Evolutionary conservation across 2,888 invertebrate species (phyloP).

Genomic region (Morpho helenor): DNA sequence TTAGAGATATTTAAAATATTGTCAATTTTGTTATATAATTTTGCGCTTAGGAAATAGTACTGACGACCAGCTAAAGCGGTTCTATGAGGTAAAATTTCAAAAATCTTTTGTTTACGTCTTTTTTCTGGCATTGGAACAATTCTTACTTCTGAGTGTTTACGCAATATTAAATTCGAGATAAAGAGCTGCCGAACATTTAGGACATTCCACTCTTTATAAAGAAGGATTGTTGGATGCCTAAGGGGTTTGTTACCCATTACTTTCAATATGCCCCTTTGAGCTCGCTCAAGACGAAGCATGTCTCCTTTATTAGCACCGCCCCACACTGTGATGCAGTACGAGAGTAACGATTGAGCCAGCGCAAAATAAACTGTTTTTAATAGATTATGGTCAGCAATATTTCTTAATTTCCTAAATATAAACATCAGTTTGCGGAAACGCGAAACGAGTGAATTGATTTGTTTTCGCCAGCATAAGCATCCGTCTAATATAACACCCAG

Average conservation of each 20-base stretch:
- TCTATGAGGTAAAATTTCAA: background rate
- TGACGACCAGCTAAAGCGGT: no score
- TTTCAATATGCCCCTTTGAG: background rate
- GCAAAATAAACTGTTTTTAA: background rate
- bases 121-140: background rate
- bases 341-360: background rate
- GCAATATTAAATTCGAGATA: background rate
- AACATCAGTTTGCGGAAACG: background rate
- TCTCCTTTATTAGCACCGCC: background rate
- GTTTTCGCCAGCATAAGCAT: background rate
- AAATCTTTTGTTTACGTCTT: no score
- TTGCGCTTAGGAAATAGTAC: no score
- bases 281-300: background rate
- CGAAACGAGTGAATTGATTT: background rate
- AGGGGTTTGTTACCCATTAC: background rate
- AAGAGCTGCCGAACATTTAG: background rate
- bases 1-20: no score
- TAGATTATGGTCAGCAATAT: background rate
- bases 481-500: background rate
- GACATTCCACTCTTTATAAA: background rate
- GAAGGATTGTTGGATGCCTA: background rate
- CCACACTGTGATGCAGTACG: background rate
- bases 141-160: background rate
- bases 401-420: background rate
- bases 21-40: no score